These are phyloP conservation scores for Cheilosia pagana DNA, from an alignment of 2,888 invertebrate species.

Conservation along the genomic window DNA sequence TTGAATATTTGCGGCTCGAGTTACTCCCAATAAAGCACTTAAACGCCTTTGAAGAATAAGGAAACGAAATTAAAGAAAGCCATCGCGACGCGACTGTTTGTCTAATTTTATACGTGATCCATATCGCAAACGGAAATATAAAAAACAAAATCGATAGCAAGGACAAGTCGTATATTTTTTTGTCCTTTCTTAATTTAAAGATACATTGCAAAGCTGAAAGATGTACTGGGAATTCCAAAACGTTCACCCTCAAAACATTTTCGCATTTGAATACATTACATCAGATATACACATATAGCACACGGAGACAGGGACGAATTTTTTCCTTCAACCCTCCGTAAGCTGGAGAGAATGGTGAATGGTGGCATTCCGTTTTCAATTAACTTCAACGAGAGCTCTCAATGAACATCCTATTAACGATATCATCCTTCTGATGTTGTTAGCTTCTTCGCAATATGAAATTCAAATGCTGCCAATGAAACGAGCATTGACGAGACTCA, in stretches of 20 bases:
- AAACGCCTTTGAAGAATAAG: constrained; percentile 69
- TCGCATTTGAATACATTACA: constrained; percentile 68
- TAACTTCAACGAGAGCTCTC: constrained; percentile 73
- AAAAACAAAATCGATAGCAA: constrained; percentile 60
- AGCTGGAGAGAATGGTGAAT: constrained; percentile 9
- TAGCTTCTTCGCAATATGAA: constrained; percentile 64
- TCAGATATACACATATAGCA: constrained; percentile 27
- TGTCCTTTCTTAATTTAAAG: constrained; percentile 56
- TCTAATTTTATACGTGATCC: constrained; percentile 71
- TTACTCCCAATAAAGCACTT: constrained; percentile 61
- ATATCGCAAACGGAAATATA: constrained; percentile 6
- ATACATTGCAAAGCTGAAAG: constrained; percentile 51
- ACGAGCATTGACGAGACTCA: constrained; percentile 51
- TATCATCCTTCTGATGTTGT: constrained; percentile 68
- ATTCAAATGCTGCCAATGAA: constrained; percentile 67
- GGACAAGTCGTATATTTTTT: constrained; percentile 61
- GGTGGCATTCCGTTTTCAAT: constrained; percentile 72
- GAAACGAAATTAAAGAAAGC: constrained; percentile 50
- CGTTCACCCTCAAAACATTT: constrained; percentile 68
- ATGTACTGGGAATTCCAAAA: constrained; percentile 59
- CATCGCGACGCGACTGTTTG: constrained; percentile 23
- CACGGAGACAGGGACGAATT: constrained; percentile 22
- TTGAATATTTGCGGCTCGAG: constrained; percentile 75
- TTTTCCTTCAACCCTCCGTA: constrained; percentile 33
- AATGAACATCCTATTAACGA: constrained; percentile 74